Evolutionary conservation across 30 jellyfish, hydroid and myxozoan species (phyloP).

Genomic region (Pelagia noctiluca): DNA sequence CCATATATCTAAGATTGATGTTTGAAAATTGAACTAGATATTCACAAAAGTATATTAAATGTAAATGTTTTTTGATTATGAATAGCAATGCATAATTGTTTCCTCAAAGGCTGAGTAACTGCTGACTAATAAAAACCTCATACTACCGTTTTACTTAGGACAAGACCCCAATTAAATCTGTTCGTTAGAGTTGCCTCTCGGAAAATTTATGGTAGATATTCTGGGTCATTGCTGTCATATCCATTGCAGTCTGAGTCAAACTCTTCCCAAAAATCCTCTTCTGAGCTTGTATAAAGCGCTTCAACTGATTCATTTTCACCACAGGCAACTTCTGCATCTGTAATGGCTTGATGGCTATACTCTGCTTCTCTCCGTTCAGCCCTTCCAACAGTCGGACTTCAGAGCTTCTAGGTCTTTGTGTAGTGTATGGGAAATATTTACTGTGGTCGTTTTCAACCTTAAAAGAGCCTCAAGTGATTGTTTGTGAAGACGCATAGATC

Average conservation of each 20-base stretch:
- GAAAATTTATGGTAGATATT: conserved; percentile 61
- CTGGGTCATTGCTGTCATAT: conserved; percentile 77
- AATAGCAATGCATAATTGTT: too few relatives aligned
- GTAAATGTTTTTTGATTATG: neutral
- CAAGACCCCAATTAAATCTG: too few relatives aligned
- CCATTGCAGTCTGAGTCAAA: conserved; percentile 69
- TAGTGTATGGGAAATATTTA: conserved; percentile 57
- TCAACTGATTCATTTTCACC: conserved; percentile 45
- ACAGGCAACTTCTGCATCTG: conserved; percentile 25
- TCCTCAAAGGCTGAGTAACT: too few relatives aligned
- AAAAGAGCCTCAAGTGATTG: conserved; percentile 46
- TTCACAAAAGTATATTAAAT: conserved; percentile 31
- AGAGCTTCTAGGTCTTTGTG: conserved; percentile 54
- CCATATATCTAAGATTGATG: conserved; percentile 3
- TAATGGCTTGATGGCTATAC: conserved; percentile 41
- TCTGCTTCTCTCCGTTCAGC: conserved; percentile 58
- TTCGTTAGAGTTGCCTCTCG: too few relatives aligned
- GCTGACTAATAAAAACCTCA: too few relatives aligned
- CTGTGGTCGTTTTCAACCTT: conserved; percentile 53
- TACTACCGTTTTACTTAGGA: too few relatives aligned
- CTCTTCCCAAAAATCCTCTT: conserved; percentile 64
- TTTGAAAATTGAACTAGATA: conserved; percentile 10
- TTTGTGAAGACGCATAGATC: conserved; percentile 43
- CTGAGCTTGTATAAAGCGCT: conserved; percentile 68
- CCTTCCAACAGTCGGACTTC: conserved; percentile 39